Evolutionary conservation across 2,113 vertebrate genomes (phyloP), one percentile per base, ranked within the genome.

Genomic region (Peromyscus polionotus): DNA sequence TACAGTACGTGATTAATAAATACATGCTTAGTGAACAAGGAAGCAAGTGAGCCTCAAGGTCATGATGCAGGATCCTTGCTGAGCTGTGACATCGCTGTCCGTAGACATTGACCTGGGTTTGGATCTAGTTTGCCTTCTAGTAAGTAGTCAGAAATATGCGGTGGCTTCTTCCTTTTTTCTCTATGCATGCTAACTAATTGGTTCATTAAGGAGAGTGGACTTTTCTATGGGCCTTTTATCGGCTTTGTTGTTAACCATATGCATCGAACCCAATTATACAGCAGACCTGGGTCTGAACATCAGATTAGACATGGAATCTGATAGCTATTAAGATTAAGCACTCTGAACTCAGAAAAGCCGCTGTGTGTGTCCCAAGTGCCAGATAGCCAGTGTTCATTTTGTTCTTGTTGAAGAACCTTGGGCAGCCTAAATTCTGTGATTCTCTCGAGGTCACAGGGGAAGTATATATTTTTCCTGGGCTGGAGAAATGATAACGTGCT

Each of bases 271-370:
- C 88, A 97, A 70, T 86, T 95, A 93, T 39, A 92, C 48, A 97
- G 61, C 61, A 93, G 92, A 89, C 77, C 42, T 0, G 33, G 72
- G 61, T 95, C 93, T 94, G 73, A 95, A 89, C 92, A 91, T 87
- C 0, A 28, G 91, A 94, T 97, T 98, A 94, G 92, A 95, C 83
- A 79, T 89, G 83, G 86, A 92, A n/a, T 87, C 86, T 75, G 73
- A 93, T 75, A 86, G 68, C 83, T 97, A 96, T 93, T 91, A 83
- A 97, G 96, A 96, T 97, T 93, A 95, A 96, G n/a, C 89, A 65
- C 95, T 97, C 91, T 95, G 88, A 98, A 96, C 93, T 96, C 94
- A 75, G 83, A 72, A 70, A 93, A 84, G 90, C 88, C 94, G 48
- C 86, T 0, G 1, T 42, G 91, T 88, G 75, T 63, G 70, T 96